Conservation (phyloP, 2,113 vertebrate species). For the Cinclus cinclus region DNA sequence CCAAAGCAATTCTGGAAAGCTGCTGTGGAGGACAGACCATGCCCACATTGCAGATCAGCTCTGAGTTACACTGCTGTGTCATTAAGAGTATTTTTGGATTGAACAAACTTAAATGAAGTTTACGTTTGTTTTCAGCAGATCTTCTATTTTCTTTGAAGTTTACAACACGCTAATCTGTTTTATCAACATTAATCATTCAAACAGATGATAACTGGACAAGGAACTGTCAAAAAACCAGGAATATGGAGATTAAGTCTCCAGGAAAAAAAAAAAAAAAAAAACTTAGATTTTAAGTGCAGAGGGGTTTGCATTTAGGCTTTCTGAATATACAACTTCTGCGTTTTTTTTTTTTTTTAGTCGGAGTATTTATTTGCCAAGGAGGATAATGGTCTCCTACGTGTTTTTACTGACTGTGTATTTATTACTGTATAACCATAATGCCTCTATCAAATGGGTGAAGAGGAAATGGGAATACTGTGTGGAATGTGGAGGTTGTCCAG, state of each 20-base stretch:
- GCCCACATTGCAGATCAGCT: not conserved
- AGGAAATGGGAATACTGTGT: not conserved
- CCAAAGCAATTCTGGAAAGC: not conserved
- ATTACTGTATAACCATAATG: not conserved
- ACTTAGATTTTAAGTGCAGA: not conserved
- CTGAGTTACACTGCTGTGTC: not conserved
- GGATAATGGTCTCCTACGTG: fast-evolving
- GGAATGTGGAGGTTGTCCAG: not conserved
- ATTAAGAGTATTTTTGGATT: not conserved
- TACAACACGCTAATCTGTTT: not conserved
- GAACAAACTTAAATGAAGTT: not conserved
- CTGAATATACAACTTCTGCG: not conserved
- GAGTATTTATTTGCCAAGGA: not conserved
- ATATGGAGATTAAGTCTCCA: not conserved
- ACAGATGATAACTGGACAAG: not conserved
- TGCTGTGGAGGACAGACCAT: not conserved
- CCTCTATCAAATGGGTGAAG: not conserved
- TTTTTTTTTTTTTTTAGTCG: not conserved
- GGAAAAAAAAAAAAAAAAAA: not conserved
- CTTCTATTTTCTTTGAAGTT: not conserved
- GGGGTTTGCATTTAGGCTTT: not conserved
- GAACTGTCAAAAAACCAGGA: not conserved
- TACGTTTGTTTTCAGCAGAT: not conserved
- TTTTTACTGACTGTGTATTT: not conserved
- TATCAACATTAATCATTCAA: not conserved